phyloP scores from a whole-genome alignment of 2,797 vertebrate species.

The Allobates femoralis region DNA sequence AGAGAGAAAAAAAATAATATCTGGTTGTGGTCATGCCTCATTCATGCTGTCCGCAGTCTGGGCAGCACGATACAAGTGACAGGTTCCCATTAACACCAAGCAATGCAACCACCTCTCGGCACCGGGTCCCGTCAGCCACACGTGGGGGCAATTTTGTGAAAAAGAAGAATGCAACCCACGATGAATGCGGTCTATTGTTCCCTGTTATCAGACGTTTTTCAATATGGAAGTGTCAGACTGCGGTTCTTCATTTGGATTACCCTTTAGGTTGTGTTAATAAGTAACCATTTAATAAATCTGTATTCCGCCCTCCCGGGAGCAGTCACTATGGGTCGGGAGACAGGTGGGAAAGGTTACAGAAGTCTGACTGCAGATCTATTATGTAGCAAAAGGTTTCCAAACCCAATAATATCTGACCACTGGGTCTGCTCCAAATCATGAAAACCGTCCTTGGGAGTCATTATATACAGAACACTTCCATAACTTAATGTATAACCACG shows the following conservation, averaged over 20 bases:
- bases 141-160: background rate
- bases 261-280: background rate
- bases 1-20: no score
- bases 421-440: background rate
- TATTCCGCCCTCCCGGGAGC: background rate
- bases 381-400: background rate
- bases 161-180: background rate
- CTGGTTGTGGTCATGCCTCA: no score
- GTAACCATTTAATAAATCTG: background rate
- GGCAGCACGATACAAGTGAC: background rate
- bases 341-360: background rate
- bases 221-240: background rate
- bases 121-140: background rate
- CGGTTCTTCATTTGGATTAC: background rate
- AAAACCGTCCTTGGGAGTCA: background rate
- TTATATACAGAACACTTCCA: background rate
- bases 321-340: background rate
- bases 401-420: background rate
- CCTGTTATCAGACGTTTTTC: background rate
- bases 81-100: background rate
- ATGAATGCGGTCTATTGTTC: background rate
- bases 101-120: background rate
- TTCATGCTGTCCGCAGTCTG: background rate
- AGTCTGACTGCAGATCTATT: background rate
- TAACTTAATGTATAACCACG: conserved; percentile 29